These are phyloP conservation scores for Amazona guildingii DNA, from an alignment of 2,113 vertebrate genomes.

Conservation along the genomic window DNA sequence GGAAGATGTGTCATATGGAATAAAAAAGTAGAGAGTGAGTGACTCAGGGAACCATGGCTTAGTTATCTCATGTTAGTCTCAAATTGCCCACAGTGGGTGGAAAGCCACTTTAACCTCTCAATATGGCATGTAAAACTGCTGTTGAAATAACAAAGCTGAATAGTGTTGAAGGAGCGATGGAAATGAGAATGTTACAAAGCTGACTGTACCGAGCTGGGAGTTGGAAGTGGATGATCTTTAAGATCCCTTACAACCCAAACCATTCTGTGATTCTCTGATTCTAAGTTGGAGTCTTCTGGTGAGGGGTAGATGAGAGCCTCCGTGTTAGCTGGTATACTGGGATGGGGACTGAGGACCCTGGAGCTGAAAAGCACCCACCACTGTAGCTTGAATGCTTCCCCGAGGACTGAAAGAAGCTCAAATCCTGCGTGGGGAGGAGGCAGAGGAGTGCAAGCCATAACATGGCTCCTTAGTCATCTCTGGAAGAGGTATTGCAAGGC, in stretches of 20 bases:
- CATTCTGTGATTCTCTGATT: background rate
- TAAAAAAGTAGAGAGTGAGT: background rate
- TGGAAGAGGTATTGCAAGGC: background rate
- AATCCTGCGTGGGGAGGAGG: background rate
- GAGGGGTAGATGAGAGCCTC: background rate
- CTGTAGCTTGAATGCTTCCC: background rate
- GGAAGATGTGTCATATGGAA: background rate
- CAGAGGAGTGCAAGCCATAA: background rate
- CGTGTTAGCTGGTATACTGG: background rate
- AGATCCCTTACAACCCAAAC: background rate
- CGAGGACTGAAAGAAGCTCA: background rate
- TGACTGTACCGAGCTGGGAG: background rate
- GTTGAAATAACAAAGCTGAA: background rate
- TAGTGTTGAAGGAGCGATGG: background rate
- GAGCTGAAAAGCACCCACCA: background rate
- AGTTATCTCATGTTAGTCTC: background rate
- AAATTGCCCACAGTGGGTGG: slow-evolving; percentile 21
- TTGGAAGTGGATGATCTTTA: background rate
- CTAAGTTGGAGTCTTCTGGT: background rate
- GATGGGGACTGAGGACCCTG: background rate
- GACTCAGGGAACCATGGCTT: background rate
- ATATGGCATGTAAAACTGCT: background rate
- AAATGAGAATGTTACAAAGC: background rate
- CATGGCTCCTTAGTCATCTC: background rate
- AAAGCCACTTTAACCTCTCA: slow-evolving; percentile 32